Evolutionary conservation across 2,888 invertebrate species (phyloP).

Genomic region (Ectobius pallidus): DNA sequence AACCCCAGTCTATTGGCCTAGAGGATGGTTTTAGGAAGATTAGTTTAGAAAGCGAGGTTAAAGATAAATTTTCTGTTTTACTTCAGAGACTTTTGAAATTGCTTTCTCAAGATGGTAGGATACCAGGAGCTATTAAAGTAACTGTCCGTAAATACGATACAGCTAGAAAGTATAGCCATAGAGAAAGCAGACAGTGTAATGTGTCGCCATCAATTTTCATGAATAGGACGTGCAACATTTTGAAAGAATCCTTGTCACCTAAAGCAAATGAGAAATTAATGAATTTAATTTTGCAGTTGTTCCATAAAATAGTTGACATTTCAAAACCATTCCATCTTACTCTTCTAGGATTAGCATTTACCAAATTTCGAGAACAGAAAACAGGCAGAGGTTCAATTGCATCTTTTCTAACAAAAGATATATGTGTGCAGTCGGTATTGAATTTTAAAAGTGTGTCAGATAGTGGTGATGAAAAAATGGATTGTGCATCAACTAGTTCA

Average conservation of each 20-base stretch:
- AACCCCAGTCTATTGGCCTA: constrained; percentile 78
- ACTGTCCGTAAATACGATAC: constrained; percentile 75
- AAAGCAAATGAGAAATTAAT: constrained; percentile 56
- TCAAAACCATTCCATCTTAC: constrained; percentile 80
- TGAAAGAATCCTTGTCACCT: constrained; percentile 54
- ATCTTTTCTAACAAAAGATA: constrained; percentile 75
- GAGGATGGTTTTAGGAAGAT: constrained; percentile 80
- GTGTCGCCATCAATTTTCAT: constrained; percentile 69
- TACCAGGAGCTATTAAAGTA: constrained; percentile 76
- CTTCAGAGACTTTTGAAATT: constrained; percentile 72
- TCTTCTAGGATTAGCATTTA: constrained; percentile 79
- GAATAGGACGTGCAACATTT: constrained; percentile 47
- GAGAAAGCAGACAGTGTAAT: constrained; percentile 78
- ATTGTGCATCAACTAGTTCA: background rate
- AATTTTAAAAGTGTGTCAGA: constrained; percentile 27
- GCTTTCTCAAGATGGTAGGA: constrained; percentile 77
- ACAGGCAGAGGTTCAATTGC: constrained; percentile 74
- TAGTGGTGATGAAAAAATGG: constrained; percentile 14
- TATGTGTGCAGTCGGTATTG: constrained; percentile 75
- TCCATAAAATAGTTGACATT: constrained; percentile 46
- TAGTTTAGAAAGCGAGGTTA: constrained; percentile 74
- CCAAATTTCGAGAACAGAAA: constrained; percentile 77
- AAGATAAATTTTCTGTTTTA: constrained; percentile 71
- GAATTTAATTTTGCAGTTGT: constrained; percentile 43
- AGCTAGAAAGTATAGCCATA: constrained; percentile 68